Base-by-base conservation (phyloP, 2,888 invertebrate genomes). In the Ophioninae sp. region DNA sequence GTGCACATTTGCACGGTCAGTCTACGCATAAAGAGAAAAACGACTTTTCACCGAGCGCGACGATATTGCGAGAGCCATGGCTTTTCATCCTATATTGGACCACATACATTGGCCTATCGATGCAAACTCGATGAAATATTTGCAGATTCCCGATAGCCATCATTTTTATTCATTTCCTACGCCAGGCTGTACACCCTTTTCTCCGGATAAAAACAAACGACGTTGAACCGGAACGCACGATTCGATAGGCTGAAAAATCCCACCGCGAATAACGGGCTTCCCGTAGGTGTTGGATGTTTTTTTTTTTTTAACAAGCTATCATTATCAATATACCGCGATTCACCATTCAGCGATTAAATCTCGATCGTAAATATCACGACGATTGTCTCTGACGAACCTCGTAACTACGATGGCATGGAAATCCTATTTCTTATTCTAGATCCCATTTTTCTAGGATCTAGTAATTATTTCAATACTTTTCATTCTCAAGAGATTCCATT, bases 61-160 rank as follows among this genome's bases (percentile, higher is more conserved):
- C 69, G 37, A 78, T 65, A 74, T 56, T 69, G 41, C 23, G 10
- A 56, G 64, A 23, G 17, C 10, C 57, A 65, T 61, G 69, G n/a
- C 23, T n/a, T 37, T 30, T 30, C 56, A 17, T 70, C 23, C 6
- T 73, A 50, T 56, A 62, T 75, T 37, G 76, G 65, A 30, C 57
- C 39, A 39, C 20, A 72, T 21, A 61, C 44, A 23, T 23, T 21
- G 61, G 8, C 10, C 61, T 44, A 62, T 7, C 37, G 44, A 59
- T 37, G 68, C 61, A 68, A 75, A 74, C 6, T 64, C 57, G 13
- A 62, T 68, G 77, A 82, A 73, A 64, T 50, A 68, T 70, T 69
- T 64, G 57, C 21, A 50, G 30, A 65, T 70, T 69, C 65, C 44
- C 61, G 7, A n/a, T 41, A 50, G 57, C 74, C 70, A 78, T 74